Evolutionary conservation across 1,140 invertebrate genomes (phyloP).

Genomic region (Rhyzopertha dominica): DNA sequence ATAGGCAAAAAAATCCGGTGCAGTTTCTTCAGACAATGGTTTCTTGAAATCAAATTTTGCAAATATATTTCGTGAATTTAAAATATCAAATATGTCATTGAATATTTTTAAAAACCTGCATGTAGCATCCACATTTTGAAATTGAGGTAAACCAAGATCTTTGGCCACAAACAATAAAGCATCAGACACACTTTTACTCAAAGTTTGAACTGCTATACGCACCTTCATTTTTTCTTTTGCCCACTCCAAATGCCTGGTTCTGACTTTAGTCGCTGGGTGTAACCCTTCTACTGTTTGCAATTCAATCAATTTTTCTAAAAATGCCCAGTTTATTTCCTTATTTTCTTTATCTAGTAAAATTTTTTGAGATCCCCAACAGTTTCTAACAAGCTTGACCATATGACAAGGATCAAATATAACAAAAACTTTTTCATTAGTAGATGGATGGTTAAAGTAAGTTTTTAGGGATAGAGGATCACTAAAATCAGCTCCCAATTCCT

Average conservation of each 20-base stretch:
- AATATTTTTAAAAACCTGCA: slow-evolving; percentile 28
- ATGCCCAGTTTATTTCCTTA: slow-evolving; percentile 20
- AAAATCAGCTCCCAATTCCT: slow-evolving; percentile 15
- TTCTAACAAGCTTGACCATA: slow-evolving; percentile 20
- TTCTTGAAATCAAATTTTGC: slow-evolving; percentile 21
- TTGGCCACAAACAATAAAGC: slow-evolving; percentile 24
- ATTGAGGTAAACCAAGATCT: slow-evolving; percentile 20
- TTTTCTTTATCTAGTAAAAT: slow-evolving; percentile 1
- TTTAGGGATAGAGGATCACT: slow-evolving; percentile 9
- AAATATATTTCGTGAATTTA: slow-evolving; percentile 30
- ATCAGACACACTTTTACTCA: slow-evolving; percentile 29
- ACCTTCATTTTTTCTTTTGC: slow-evolving; percentile 35
- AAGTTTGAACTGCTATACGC: slow-evolving; percentile 31
- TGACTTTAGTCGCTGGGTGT: slow-evolving; percentile 29
- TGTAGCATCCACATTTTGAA: slow-evolving; percentile 27
- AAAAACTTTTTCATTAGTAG: slow-evolving; percentile 10
- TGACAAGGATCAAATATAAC: slow-evolving; percentile 14
- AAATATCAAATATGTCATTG: slow-evolving; percentile 36
- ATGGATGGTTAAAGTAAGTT: slow-evolving; percentile 19
- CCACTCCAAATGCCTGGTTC: slow-evolving; percentile 27
- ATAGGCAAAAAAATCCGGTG: slow-evolving; percentile 18
- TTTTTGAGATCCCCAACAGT: slow-evolving; percentile 13
- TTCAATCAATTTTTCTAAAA: slow-evolving; percentile 13
- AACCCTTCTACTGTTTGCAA: slow-evolving; percentile 27
- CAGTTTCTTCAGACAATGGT: slow-evolving; percentile 13